Evolutionary conservation across 2,888 invertebrate species (phyloP), one percentile per base, ranked within the genome.

Genomic region (Scrobipalpa atriplicella): DNA sequence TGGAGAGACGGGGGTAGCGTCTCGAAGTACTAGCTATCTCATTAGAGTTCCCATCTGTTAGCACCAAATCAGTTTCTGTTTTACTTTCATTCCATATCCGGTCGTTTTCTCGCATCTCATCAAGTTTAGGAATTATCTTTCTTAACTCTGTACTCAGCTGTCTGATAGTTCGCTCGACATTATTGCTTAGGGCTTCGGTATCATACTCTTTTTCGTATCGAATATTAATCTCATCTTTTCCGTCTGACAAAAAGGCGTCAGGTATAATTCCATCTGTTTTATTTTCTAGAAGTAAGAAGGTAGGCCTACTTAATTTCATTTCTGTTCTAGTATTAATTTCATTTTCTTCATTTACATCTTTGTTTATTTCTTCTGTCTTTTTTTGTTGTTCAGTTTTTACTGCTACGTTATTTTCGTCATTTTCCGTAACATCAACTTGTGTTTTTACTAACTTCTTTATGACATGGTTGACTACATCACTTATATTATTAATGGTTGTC

Each of bases 241-340:
- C 94, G 70, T 93, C 93, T 6, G 94, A 94, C 63, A 95, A 81
- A 76, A 94, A 92, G 0, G 95, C 94, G 74, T 95, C 95, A 36
- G 88, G 83, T 77, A 94, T 92, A 79, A 93, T 93, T 71, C 79
- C 81, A 70, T 87, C 87, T 13, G 78, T 76, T 70, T 83, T 85
- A 78, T 83, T 87, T 71, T 90, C 89, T 78, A 92, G 78, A 66
- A 85, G 78, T 75, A 92, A 83, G 86, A 92, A 92, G 56, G 89
- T 90, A 83, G 92, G 92, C 80, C 91, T 89, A 75, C 82, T 87
- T 70, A 88, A 73, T 82, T 82, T 86, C 84, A 89, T 90, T 85
- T 92, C 90, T 68, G 82, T 89, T 76, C 82, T 80, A 16, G 79
- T 81, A 71, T 90, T 91, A 66, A 74, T 83, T 78, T 88, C 88